Evolutionary conservation across 2,797 vertebrate species (phyloP), one percentile per base, ranked within the genome.

Genomic region (Peromyscus eremicus): DNA sequence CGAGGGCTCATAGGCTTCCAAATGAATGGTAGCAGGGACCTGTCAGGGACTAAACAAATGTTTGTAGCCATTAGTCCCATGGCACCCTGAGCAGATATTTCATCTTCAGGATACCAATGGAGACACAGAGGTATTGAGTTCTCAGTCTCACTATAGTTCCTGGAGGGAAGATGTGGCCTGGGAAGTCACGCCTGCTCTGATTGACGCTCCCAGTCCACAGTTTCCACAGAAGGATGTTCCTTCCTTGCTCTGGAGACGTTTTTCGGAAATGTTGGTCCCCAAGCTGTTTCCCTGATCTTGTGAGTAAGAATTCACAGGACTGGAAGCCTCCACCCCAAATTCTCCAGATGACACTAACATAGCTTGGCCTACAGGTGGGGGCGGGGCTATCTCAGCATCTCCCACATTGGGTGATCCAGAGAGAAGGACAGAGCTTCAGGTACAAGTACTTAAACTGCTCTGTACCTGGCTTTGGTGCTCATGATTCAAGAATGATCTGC

Each of bases 401-500:
- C 19, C 23, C 34, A 10, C 5, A 5, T 25, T 0, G 0, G 8
- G 90, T 2, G 0, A 5, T 10, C 0, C 0, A 0, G 10, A 16
- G 64, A 14, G 21, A 11, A 27, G 27, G 52, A 19, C 2, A 12
- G 25, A 80, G 25, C 16, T 0, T 5, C 9, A 49, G 71, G 68
- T 2, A 55, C 3, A 32, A 37, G 14, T 34, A 13, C 17, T 29
- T 29, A 10, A 16, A 21, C 32, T 16, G 23, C 12, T 16, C 17
- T 27, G 64, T 2, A 7, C 52, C 40, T 60, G 91, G 55, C 32
- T 25, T 64, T 68, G n/a, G 29, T 46, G 6, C 34, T 43, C 5
- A 1, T 2, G 34, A 89, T 25, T 49, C 46, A 57, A 40, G 34
- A 70, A 11, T 27, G 70, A 55, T 23, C 46, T 75, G 6, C 40